Conservation (phyloP, 2,797 vertebrate genomes). For the Sarcoramphus papa region DNA sequence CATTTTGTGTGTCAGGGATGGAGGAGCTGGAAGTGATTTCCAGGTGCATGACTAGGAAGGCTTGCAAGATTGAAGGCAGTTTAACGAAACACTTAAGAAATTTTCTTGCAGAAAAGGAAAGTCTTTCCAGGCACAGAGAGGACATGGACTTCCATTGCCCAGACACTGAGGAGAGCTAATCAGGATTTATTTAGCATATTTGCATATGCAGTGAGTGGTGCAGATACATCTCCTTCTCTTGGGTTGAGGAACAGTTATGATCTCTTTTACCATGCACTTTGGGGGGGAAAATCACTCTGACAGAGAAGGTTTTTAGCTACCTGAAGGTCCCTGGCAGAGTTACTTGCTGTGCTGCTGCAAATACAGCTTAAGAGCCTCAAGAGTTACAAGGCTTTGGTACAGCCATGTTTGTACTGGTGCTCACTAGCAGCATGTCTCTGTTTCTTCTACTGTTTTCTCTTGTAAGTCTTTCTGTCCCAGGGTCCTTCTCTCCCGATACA, state of each 20-base stretch:
- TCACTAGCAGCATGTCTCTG: background rate
- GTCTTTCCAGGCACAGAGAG: background rate
- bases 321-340: background rate
- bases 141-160: background rate
- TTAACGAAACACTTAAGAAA: background rate
- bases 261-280: background rate
- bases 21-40: background rate
- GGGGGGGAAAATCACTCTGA: background rate
- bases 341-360: background rate
- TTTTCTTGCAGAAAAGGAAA: background rate
- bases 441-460: background rate
- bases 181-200: background rate
- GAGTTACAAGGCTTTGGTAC: background rate
- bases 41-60: background rate
- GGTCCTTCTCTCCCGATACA: background rate
- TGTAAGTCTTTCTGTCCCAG: background rate
- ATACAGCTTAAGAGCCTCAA: background rate
- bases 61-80: background rate
- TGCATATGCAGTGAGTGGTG: background rate
- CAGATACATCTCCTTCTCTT: background rate
- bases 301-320: background rate
- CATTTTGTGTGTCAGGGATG: background rate
- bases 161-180: background rate
- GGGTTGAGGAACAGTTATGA: background rate
- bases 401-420: background rate